Percentiles rank a stretch among this genome's conserved stretches.
phyloP scores from a whole-genome alignment of 2,113 vertebrate species.

The Cryptoleucopteryx plumbea region DNA sequence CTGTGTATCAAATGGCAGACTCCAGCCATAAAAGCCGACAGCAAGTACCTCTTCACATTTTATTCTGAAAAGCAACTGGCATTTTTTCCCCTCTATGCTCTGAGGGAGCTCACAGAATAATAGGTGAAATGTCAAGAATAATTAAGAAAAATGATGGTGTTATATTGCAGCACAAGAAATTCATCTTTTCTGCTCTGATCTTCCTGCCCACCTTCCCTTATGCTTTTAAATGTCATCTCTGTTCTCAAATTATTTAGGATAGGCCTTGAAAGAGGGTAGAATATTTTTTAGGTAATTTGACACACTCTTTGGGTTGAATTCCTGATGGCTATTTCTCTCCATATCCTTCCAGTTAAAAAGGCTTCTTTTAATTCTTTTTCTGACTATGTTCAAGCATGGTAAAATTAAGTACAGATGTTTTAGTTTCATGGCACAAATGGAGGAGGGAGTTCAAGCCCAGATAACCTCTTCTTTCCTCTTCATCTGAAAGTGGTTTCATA shows the following conservation, averaged over 20 bases:
- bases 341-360: not conserved
- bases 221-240: conserved; percentile 61
- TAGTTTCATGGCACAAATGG: not conserved
- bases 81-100: not conserved
- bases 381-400: not conserved
- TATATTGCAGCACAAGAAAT: conserved; percentile 62
- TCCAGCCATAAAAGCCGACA: conserved; percentile 4
- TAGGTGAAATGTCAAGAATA: conserved; percentile 70
- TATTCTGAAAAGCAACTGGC: conserved; percentile 49
- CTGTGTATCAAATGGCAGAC: conserved; percentile 14
- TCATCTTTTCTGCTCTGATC: conserved; percentile 50
- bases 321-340: not conserved
- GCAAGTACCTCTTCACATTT: conserved; percentile 21
- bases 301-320: conserved; percentile 13
- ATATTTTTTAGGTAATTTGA: conserved; percentile 55
- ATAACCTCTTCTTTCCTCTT: not conserved
- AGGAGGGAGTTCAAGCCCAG: not conserved
- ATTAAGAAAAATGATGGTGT: conserved; percentile 72
- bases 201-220: conserved; percentile 47
- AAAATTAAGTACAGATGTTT: not conserved
- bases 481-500: not conserved
- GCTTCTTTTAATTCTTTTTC: not conserved
- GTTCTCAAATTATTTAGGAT: conserved; percentile 60
- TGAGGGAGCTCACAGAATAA: conserved; percentile 47
- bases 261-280: conserved; percentile 42